Evolutionary conservation across 2,888 invertebrate genomes (phyloP).

Genomic region (Prosapia bicincta): DNA sequence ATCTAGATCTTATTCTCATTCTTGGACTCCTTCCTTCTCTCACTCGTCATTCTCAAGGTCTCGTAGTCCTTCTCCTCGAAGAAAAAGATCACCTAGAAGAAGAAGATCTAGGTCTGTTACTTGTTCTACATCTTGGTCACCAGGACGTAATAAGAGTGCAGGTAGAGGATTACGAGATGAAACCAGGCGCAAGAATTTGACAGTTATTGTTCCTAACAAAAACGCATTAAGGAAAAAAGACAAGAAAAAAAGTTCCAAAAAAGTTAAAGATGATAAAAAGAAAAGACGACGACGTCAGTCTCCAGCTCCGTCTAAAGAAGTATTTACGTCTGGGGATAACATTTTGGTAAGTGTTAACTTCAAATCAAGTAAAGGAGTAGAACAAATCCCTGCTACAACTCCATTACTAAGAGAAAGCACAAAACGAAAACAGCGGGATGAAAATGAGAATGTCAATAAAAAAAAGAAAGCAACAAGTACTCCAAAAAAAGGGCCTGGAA

Average conservation of each 20-base stretch:
- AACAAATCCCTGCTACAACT: constrained; percentile 34
- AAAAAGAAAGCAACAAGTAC: constrained; percentile 41
- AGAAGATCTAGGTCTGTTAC: constrained; percentile 29
- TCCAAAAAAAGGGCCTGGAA: constrained; percentile 42
- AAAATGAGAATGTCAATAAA: constrained; percentile 40
- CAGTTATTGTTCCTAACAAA: constrained; percentile 55
- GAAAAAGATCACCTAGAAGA: constrained; percentile 8
- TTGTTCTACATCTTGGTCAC: constrained; percentile 38
- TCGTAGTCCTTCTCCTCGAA: constrained; percentile 44
- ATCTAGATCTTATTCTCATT: constrained; percentile 16
- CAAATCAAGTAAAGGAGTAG: constrained; percentile 41
- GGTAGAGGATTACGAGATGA: constrained; percentile 57
- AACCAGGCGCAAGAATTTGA: constrained; percentile 52
- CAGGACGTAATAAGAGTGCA: constrained; percentile 44
- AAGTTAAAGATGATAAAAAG: constrained; percentile 46
- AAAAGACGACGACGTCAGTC: constrained; percentile 48
- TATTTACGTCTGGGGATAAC: constrained; percentile 89
- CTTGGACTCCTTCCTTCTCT: constrained; percentile 55
- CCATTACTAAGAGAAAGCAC: constrained; percentile 33
- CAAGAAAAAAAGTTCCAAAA: constrained; percentile 47
- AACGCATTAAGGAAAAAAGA: constrained; percentile 52
- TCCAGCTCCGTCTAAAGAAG: constrained; percentile 77
- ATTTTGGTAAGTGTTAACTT: constrained; percentile 91
- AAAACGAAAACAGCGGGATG: constrained; percentile 47
- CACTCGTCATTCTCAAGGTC: constrained; percentile 52